A percentile compares a stretch with the other conserved stretches of the same genome.
Evolutionary conservation across 2,797 vertebrate species (phyloP).

Genomic region (Anguilla obscura): DNA sequence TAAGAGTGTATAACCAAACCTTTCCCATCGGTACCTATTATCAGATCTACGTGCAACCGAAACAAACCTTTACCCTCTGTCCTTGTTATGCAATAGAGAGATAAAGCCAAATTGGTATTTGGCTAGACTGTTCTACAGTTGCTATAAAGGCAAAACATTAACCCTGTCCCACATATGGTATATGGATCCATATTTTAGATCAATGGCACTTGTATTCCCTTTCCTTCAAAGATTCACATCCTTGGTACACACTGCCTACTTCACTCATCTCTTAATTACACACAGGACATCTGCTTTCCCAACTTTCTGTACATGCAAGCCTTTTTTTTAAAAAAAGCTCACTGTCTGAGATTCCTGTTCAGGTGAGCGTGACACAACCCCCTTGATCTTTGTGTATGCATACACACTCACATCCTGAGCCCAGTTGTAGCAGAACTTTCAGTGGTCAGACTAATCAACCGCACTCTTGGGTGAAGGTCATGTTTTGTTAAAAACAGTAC

Average conservation of each 20-base stretch:
- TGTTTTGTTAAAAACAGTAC: background rate
- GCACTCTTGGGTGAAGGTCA: background rate
- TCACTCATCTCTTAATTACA: constrained; percentile 15
- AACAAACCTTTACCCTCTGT: constrained; percentile 30
- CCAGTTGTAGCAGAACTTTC: background rate
- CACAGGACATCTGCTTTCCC: background rate
- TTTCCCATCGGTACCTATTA: background rate
- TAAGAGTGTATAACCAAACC: background rate
- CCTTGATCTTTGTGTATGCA: background rate
- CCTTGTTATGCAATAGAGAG: constrained; percentile 30
- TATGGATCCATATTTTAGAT: constrained; percentile 19
- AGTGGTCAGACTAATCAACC: background rate
- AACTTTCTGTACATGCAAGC: background rate
- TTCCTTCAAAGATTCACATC: background rate
- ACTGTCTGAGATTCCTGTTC: background rate
- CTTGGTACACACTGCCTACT: constrained; percentile 29
- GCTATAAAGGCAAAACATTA: constrained; percentile 46
- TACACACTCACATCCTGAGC: background rate
- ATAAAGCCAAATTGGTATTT: background rate
- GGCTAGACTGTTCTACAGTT: constrained; percentile 36
- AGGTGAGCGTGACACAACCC: background rate
- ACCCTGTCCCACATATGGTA: constrained; percentile 6
- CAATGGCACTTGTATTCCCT: constrained; percentile 16
- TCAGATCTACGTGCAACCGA: constrained; percentile 22
- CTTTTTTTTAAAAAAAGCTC: background rate